These are phyloP conservation scores for Opisthograptis luteolata DNA, from an alignment of 2,888 invertebrate genomes.

Conservation along the genomic window DNA sequence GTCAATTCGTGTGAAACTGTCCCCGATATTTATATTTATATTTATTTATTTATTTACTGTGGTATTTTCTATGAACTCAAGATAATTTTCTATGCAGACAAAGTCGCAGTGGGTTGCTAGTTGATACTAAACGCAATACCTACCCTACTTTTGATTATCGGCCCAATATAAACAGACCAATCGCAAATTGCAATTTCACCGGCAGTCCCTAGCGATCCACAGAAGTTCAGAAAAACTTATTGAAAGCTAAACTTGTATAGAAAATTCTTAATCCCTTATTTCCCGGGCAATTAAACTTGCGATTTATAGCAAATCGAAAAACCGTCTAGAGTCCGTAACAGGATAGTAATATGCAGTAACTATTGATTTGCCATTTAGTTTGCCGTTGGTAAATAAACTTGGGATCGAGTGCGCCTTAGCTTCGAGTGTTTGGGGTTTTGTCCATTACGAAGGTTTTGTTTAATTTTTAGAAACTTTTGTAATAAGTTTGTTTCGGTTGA, in stretches of 20 bases:
- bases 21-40: no score
- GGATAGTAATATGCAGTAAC: constrained; percentile 56
- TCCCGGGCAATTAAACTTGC: constrained; percentile 78
- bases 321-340: constrained; percentile 34
- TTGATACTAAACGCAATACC: not conserved
- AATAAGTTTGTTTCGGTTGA: not conserved
- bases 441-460: not conserved
- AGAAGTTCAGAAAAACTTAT: constrained; percentile 17
- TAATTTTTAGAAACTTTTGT: not conserved
- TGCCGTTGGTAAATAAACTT: constrained; percentile 23
- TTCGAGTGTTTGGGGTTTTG: constrained; percentile 18
- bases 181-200: not conserved
- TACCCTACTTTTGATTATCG: not conserved
- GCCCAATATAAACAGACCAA: not conserved
- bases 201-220: constrained; percentile 12
- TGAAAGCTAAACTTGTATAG: constrained; percentile 26
- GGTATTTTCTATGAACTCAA: no score
- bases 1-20: no score
- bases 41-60: no score
- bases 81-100: no score
- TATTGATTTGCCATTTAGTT: constrained; percentile 52
- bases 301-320: constrained; percentile 81
- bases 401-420: constrained; percentile 16
- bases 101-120: no score
- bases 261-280: constrained; percentile 76